A percentile compares a stretch with the other conserved stretches of the same genome.
Evolutionary conservation across 2,888 invertebrate species (phyloP).

Genomic region (Sinelater perroti): DNA sequence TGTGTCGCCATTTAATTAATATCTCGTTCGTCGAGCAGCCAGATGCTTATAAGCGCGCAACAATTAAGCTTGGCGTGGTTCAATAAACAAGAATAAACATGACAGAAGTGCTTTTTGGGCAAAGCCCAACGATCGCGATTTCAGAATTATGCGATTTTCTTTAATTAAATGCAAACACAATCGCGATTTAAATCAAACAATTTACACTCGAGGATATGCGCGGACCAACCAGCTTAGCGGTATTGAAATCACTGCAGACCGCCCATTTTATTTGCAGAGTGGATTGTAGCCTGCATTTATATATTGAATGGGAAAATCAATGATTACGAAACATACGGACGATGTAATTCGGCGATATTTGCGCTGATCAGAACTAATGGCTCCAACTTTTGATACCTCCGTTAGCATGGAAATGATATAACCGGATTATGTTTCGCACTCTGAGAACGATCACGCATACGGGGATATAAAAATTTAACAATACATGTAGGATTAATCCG

Average conservation of each 20-base stretch:
- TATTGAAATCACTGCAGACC: slow-evolving; percentile 44
- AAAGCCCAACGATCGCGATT: slow-evolving; percentile 23
- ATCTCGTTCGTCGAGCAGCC: not conserved
- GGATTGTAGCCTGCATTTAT: slow-evolving; percentile 48
- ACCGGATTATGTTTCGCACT: too few species aligned
- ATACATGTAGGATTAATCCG: too few species aligned
- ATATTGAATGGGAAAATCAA: slow-evolving; percentile 50
- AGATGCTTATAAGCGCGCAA: not conserved
- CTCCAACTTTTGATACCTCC: slow-evolving; percentile 10
- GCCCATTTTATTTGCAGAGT: slow-evolving; percentile 44
- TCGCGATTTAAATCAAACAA: slow-evolving; percentile 41
- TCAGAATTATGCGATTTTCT: slow-evolving; percentile 32
- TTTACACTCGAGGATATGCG: slow-evolving; percentile 39
- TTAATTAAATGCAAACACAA: slow-evolving; percentile 48
- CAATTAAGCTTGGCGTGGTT: slow-evolving; percentile 10
- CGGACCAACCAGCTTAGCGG: slow-evolving; percentile 40
- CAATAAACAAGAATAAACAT: slow-evolving; percentile 19
- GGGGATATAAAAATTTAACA: too few species aligned
- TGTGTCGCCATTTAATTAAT: too few species aligned
- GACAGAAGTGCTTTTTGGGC: slow-evolving; percentile 27
- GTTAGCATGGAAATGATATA: slow-evolving; percentile 7
- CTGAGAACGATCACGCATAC: too few species aligned
- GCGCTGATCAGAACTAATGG: slow-evolving; percentile 17
- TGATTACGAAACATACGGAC: slow-evolving; percentile 44
- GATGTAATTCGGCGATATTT: slow-evolving; percentile 14